phyloP scores from a whole-genome alignment of 2,888 invertebrate genomes.

The Dioctria rufipes region DNA sequence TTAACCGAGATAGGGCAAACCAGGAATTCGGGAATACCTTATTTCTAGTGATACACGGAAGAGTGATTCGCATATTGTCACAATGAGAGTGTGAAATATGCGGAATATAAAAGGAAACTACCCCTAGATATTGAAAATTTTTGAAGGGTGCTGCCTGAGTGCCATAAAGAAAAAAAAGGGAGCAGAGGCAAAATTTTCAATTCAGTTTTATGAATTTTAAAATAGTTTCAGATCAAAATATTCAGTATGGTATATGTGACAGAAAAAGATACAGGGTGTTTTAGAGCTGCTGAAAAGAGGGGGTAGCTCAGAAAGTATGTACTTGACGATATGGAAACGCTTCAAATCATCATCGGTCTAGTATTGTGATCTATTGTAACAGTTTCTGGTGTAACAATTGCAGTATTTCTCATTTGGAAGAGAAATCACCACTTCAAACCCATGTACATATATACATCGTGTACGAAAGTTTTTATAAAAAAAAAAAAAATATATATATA shows the following conservation, averaged over 20 bases:
- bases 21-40: slow-evolving; percentile 43
- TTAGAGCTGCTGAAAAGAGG: slow-evolving; percentile 33
- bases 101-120: slow-evolving; percentile 51
- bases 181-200: slow-evolving; percentile 40
- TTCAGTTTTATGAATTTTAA: slow-evolving; percentile 54
- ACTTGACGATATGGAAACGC: slow-evolving; percentile 1
- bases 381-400: slow-evolving; percentile 17
- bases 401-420: slow-evolving; percentile 32
- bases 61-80: slow-evolving; percentile 56
- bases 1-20: slow-evolving; percentile 6
- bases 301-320: neutral
- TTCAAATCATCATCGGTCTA: slow-evolving; percentile 26
- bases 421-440: slow-evolving; percentile 45
- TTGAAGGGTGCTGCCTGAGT: slow-evolving; percentile 20
- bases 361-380: slow-evolving; percentile 33
- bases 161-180: slow-evolving; percentile 37
- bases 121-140: slow-evolving; percentile 21
- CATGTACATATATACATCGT: slow-evolving; percentile 15
- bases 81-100: slow-evolving; percentile 57
- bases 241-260: slow-evolving; percentile 12
- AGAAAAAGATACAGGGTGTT: slow-evolving; percentile 31
- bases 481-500: no score
- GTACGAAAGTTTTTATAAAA: neutral
- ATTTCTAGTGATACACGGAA: slow-evolving; percentile 7
- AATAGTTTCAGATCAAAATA: slow-evolving; percentile 53